A percentile compares a stretch with the other conserved stretches of the same genome.
These are phyloP conservation scores for Zaprionus ornatus DNA, from an alignment of 1,140 invertebrate species.

Conservation along the genomic window DNA sequence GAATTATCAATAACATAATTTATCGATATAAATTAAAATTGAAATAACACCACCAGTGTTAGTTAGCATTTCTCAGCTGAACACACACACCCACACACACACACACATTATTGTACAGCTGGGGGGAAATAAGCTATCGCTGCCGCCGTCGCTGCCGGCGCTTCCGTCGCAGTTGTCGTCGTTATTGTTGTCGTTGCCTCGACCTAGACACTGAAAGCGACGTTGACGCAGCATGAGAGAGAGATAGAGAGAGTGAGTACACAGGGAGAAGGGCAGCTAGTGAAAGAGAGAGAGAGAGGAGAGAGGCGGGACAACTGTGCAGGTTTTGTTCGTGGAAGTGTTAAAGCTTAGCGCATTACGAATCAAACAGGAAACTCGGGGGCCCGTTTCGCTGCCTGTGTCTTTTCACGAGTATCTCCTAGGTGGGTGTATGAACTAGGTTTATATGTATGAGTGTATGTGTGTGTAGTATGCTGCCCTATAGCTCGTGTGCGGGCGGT, in stretches of 20 bases:
- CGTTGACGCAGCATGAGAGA: constrained; percentile 19
- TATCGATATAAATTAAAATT: neutral
- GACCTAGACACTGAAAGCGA: constrained; percentile 74
- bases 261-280: neutral
- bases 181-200: constrained; percentile 51
- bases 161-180: neutral
- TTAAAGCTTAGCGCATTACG: constrained; percentile 47
- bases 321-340: constrained; percentile 55
- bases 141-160: neutral
- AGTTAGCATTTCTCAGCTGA: neutral
- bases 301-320: neutral
- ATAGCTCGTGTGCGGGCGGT: neutral
- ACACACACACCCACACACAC: neutral
- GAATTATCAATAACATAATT: neutral
- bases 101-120: constrained; percentile 2
- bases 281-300: neutral
- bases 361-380: constrained; percentile 24
- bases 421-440: neutral
- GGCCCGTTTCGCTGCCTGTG: neutral
- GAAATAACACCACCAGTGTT: too few relatives aligned
- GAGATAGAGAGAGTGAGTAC: constrained; percentile 20
- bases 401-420: neutral
- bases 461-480: neutral
- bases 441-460: neutral
- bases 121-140: constrained; percentile 39